phyloP scores from a whole-genome alignment of 2,888 invertebrate species.

The Xestoiulus laeticollis region DNA sequence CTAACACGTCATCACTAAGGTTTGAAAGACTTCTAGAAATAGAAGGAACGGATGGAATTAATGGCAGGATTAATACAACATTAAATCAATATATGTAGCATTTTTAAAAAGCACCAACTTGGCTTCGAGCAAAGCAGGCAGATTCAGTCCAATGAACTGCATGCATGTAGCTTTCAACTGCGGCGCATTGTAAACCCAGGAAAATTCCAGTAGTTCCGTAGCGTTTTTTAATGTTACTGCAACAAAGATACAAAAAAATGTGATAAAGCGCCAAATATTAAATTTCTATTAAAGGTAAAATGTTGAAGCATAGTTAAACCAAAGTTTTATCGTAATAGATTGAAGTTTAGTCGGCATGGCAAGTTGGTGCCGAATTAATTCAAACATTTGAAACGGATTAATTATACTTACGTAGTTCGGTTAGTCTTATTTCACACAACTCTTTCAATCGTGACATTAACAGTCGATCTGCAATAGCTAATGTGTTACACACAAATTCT shows the following conservation, averaged over 20 bases:
- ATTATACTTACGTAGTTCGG: slow-evolving; percentile 67
- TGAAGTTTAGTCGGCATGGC: no score
- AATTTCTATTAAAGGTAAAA: no score
- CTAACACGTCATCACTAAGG: slow-evolving; percentile 62
- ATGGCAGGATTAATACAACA: not conserved
- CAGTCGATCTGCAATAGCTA: slow-evolving; percentile 82
- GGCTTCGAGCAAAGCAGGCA: slow-evolving; percentile 76
- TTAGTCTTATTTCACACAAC: slow-evolving; percentile 75
- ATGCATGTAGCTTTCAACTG: slow-evolving; percentile 77
- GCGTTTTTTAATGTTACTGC: slow-evolving; percentile 78
- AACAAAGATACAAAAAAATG: no score
- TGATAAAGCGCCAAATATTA: no score
- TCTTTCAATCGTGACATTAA: slow-evolving; percentile 76
- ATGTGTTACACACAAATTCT: slow-evolving; percentile 77
- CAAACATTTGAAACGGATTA: not conserved
- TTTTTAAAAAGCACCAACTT: slow-evolving; percentile 62
- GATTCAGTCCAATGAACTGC: slow-evolving; percentile 80
- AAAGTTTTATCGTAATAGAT: no score
- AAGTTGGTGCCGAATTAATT: slow-evolving; percentile 38
- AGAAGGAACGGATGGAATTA: not conserved
- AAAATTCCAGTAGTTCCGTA: slow-evolving; percentile 78
- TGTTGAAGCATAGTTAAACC: no score
- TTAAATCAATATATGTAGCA: not conserved
- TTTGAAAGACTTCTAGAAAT: slow-evolving; percentile 60
- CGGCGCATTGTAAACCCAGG: slow-evolving; percentile 78